phyloP scores from a whole-genome alignment of 1,140 invertebrate genomes.

The Drosophila funebris region DNA sequence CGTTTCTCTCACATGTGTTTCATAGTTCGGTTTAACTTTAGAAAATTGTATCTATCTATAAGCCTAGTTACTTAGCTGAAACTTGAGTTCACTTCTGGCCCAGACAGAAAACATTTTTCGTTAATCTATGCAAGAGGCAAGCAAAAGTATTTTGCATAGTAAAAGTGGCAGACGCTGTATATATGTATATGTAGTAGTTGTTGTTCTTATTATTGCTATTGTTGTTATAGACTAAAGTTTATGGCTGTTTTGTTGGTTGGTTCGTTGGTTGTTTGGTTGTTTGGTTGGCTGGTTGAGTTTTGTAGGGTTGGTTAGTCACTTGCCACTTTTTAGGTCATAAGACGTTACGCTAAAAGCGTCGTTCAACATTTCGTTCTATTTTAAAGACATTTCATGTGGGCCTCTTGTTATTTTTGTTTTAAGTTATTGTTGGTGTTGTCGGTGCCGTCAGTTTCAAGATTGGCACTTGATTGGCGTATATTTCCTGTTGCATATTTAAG shows the following conservation, averaged over 20 bases:
- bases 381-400: slow-evolving; percentile 74
- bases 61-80: not conserved
- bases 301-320: slow-evolving; percentile 45
- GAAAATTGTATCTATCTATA: not conserved
- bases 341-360: slow-evolving; percentile 65
- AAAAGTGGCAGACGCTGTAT: slow-evolving; percentile 52
- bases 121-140: slow-evolving; percentile 70
- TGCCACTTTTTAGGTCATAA: slow-evolving; percentile 75
- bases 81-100: not conserved
- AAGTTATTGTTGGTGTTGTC: slow-evolving; percentile 16
- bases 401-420: slow-evolving; percentile 27
- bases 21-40: not conserved
- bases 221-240: slow-evolving; percentile 15
- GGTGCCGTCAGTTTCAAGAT: slow-evolving; percentile 70
- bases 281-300: slow-evolving; percentile 46
- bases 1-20: too few relatives aligned
- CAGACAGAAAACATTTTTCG: slow-evolving; percentile 52
- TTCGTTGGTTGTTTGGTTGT: slow-evolving; percentile 32
- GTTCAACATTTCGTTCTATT: slow-evolving; percentile 75
- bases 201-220: slow-evolving; percentile 8
- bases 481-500: slow-evolving; percentile 82
- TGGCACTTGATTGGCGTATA: slow-evolving; percentile 82
- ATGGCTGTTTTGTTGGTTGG: slow-evolving; percentile 43
- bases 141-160: slow-evolving; percentile 70
- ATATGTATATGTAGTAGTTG: slow-evolving; percentile 9